Evolutionary conservation across 2,797 vertebrate genomes (phyloP), one percentile per base, ranked within the genome.

Genomic region (Gymnoscopelus microlampas): DNA sequence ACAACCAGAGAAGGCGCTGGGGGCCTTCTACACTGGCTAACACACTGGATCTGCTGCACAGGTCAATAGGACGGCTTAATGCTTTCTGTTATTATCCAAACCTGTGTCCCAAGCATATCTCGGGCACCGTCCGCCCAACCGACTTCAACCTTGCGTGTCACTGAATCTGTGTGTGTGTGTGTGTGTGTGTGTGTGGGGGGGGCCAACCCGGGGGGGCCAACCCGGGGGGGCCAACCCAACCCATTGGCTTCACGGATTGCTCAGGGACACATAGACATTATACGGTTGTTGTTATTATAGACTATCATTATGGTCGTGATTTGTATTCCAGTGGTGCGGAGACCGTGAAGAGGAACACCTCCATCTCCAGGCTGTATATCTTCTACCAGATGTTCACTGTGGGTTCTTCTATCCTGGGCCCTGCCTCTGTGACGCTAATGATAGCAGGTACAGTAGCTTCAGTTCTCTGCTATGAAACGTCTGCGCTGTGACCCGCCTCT

Each of bases 1-100:
- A 95, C 81, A 94, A 95, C 83, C 95, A 95, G 81, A 91, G 94
- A 55, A 92, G 93, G 54, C 89, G 95, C 72, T 95, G 95, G 94
- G 94, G 93, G 19, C 94, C 95, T 3, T 95, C 94, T 1, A 95
- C 94, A 1, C 83, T 95, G 70, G 94, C 94, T 29, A 95, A 95
- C 66, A 95, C 94, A 1, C 83, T 95, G 51, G 94, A 95, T 55
- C 91, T 95, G 44, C 85, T 95, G 66, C 84, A 93, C 75, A 94
- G 89, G 66, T 68, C 12, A 47, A 13, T 13, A 13, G 0, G 89
- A 83, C 9, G 58, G 13, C 8, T 12, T 44, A 3, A 19, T n/a
- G 4, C 19, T 35, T 65, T 13, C 19, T 70, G 39, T 39, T 48
- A 1, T 55, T 44, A 29, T 29, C 26, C 26, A 3, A 29, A 29